Conservation (phyloP, 92 coral and sea anemone species). For the Epizoanthus fatuus region DNA sequence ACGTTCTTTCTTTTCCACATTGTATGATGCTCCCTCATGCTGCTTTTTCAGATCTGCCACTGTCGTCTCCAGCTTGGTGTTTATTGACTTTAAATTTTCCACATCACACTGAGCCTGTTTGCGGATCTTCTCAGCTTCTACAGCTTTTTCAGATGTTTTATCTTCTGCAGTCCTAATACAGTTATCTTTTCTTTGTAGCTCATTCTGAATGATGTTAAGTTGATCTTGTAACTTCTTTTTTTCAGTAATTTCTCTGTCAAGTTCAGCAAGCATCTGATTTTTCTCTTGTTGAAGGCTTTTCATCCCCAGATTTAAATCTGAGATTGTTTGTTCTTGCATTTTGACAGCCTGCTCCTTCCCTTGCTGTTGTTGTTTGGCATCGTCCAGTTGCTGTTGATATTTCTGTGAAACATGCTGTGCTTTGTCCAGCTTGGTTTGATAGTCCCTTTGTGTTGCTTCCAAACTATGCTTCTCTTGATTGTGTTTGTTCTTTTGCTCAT, state of each 20-base stretch:
- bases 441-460: slow-evolving; percentile 65
- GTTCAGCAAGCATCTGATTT: slow-evolving; percentile 56
- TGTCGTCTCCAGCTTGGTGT: slow-evolving; percentile 53
- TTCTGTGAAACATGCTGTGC: slow-evolving; percentile 45
- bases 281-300: slow-evolving; percentile 74
- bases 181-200: slow-evolving; percentile 60
- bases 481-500: slow-evolving; percentile 52
- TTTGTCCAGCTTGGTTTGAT: slow-evolving; percentile 57
- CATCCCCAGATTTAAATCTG: slow-evolving; percentile 60
- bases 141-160: slow-evolving; percentile 46
- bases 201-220: slow-evolving; percentile 44
- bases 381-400: slow-evolving; percentile 64
- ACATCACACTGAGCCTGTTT: slow-evolving; percentile 72
- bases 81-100: slow-evolving; percentile 58
- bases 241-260: slow-evolving; percentile 61
- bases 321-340: slow-evolving; percentile 64
- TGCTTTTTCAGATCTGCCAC: slow-evolving; percentile 62
- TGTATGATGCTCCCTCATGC: slow-evolving; percentile 11
- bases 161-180: slow-evolving; percentile 60
- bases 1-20: slow-evolving; percentile 62
- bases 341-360: slow-evolving; percentile 62
- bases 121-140: slow-evolving; percentile 55
- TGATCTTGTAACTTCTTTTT: slow-evolving; percentile 71
- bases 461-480: slow-evolving; percentile 71
- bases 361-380: slow-evolving; percentile 51